Percentiles rank a stretch among this genome's conserved stretches.
Conservation (phyloP, 2,888 invertebrate species). For the Deroplatys truncata region DNA sequence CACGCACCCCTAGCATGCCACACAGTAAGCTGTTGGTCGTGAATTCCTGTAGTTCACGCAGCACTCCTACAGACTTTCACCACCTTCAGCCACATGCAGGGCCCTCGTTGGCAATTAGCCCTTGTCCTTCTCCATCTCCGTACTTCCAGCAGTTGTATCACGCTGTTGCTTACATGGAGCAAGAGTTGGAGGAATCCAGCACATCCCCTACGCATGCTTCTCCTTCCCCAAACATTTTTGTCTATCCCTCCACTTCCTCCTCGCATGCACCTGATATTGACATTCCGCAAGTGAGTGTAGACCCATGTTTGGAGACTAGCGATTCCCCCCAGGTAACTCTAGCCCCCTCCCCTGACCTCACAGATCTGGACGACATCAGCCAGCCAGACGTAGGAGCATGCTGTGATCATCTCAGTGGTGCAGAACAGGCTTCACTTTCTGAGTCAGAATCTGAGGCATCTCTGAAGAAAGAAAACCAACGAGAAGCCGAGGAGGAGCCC, state of each 20-base stretch:
- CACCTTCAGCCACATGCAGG: neutral
- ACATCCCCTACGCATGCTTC: neutral
- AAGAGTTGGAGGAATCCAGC: neutral
- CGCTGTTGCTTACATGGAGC: constrained; percentile 43
- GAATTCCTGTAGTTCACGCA: constrained; percentile 7
- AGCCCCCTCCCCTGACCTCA: constrained; percentile 38
- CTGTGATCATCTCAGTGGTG: constrained; percentile 49
- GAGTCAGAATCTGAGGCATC: constrained; percentile 62
- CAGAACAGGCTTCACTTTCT: constrained; percentile 38
- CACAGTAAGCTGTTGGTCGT: constrained; percentile 10
- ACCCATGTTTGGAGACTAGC: constrained; percentile 17
- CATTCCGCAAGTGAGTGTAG: constrained; percentile 16
- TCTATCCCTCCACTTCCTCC: constrained; percentile 17
- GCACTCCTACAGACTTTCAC: neutral
- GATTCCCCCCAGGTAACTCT: constrained; percentile 21
- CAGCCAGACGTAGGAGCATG: constrained; percentile 60
- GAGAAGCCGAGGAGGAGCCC: constrained; percentile 46
- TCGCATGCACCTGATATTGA: constrained; percentile 29
- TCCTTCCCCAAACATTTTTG: constrained; percentile 34
- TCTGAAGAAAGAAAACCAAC: constrained; percentile 51
- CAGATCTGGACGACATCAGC: constrained; percentile 69
- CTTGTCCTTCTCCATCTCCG: constrained; percentile 49
- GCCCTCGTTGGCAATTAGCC: constrained; percentile 28
- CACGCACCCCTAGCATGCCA: constrained; percentile 20
- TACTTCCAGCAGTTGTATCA: constrained; percentile 51